Conservation (phyloP, 2,113 vertebrate species). For the Cheilinus undulatus region DNA sequence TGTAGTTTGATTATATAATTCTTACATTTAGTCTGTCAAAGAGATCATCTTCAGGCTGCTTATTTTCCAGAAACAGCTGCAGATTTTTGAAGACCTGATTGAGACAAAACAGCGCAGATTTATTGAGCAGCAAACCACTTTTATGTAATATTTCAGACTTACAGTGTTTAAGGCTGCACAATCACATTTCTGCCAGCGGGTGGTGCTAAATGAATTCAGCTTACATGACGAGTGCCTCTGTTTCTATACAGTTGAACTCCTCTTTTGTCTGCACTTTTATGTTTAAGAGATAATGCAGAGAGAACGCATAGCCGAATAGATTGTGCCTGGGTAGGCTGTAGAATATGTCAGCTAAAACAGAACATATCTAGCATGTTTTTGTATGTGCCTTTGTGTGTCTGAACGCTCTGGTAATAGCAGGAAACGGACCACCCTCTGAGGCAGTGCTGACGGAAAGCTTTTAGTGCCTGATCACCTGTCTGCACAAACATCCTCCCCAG, state of each 20-base stretch:
- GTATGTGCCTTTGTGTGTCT: not conserved
- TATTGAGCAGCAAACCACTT: not conserved
- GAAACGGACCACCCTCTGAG: conserved; percentile 70
- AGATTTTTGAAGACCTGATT: conserved; percentile 97
- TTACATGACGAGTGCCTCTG: conserved; percentile 31
- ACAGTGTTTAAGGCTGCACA: not conserved
- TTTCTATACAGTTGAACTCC: conserved; percentile 2
- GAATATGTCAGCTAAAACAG: conserved; percentile 16
- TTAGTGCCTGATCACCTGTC: conserved; percentile 71
- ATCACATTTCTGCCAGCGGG: conserved; percentile 40
- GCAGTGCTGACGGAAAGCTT: conserved; percentile 62
- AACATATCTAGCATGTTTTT: not conserved
- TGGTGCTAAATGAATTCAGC: conserved; percentile 34
- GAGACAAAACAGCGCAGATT: conserved; percentile 3
- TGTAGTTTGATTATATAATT: conserved; percentile 16
- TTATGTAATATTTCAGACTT: not conserved
- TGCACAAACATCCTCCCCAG: conserved; percentile 69
- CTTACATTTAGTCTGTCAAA: conserved; percentile 97
- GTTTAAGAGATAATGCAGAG: not conserved
- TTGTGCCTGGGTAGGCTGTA: not conserved
- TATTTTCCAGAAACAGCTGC: conserved; percentile 97
- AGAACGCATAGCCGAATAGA: not conserved
- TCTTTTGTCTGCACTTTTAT: not conserved
- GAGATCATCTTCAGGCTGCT: conserved; percentile 96
- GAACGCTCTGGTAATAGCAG: conserved; percentile 56